These are phyloP conservation scores for Morus bassanus DNA, from an alignment of 2,797 vertebrate species.

Conservation along the genomic window DNA sequence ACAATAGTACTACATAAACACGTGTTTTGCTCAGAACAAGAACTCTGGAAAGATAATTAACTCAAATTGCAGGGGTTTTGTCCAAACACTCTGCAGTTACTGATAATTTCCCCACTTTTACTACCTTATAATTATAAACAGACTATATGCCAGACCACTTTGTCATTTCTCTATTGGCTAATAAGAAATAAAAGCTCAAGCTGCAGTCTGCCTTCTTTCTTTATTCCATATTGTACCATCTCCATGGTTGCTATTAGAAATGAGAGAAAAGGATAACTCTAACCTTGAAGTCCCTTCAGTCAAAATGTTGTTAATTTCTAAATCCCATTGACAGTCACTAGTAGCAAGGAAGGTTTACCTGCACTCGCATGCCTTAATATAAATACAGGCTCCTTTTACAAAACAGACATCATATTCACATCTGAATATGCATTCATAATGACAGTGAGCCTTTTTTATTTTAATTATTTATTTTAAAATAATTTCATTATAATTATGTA, in stretches of 20 bases:
- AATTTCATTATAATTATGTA: neutral
- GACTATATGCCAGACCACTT: slow-evolving; percentile 6
- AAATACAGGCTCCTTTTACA: neutral
- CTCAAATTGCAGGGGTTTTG: slow-evolving; percentile 55
- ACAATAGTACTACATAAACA: slow-evolving; percentile 33
- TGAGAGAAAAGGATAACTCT: neutral
- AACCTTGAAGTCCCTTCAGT: neutral
- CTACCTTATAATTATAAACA: slow-evolving; percentile 56
- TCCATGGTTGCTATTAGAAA: neutral
- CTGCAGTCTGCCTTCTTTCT: neutral
- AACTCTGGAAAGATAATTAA: slow-evolving; percentile 54
- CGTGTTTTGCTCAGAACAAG: slow-evolving; percentile 42
- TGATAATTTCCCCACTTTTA: slow-evolving; percentile 58
- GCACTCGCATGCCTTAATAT: neutral
- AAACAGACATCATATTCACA: neutral
- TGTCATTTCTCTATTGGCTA: slow-evolving; percentile 28
- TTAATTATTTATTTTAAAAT: neutral
- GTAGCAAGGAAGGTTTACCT: neutral
- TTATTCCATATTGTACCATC: neutral
- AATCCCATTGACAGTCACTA: neutral
- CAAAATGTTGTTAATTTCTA: neutral
- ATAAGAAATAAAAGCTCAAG: slow-evolving; percentile 35
- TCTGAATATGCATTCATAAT: neutral
- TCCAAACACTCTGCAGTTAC: slow-evolving; percentile 48
- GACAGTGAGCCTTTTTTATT: neutral